Base-by-base conservation (phyloP, 2,888 invertebrate species). In the Erebia epiphron region DNA sequence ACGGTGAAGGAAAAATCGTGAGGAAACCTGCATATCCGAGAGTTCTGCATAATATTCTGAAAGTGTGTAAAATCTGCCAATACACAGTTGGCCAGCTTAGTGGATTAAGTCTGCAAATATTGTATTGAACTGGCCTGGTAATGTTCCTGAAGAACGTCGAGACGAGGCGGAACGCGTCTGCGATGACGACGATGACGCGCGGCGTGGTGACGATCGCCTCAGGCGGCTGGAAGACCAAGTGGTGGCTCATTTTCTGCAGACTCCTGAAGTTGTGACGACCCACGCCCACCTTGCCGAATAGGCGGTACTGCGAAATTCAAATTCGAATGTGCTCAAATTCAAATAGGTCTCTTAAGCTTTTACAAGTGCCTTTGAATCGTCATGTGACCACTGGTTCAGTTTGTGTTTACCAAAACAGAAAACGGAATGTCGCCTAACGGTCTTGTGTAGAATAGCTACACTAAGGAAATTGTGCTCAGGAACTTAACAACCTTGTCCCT, bases 181-280 rank as follows among this genome's bases (percentile, higher is more conserved):
- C 77, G 52, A 90, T 75, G 67, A 85, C 80, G 1, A 79, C 21
- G 1, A 89, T 74, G 16, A 88, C 73, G 57, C 80, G 75, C 0
- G 90, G 88, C 1, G 81, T 77, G 16, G 76, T 78, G 52, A 83
- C 5, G 64, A 78, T 75, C 41, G 75, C 66, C 5, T 76, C 70
- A 0, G 79, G 80, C 1, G 89, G 87, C 43, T 82, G 77, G 82
- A 79, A 91, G 21, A 92, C 85, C 60, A 78, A 70, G 73, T 88
- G 88, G 9, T 78, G 79, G 18, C 72, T 78, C 1, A 87, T 21
- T 10, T 80, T 77, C 80, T 94, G 94, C 5, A 87, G 78, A 1
- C 88, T 87, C 46, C 94, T 81, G 81, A 87, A 91, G 86, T 94
- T 94, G 79, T 89, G 84, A 0, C 86, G 80, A 0, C 86, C 86